Conservation (phyloP, 53 echinoderm and acorn worm genomes). For the Zoroaster sp. region DNA sequence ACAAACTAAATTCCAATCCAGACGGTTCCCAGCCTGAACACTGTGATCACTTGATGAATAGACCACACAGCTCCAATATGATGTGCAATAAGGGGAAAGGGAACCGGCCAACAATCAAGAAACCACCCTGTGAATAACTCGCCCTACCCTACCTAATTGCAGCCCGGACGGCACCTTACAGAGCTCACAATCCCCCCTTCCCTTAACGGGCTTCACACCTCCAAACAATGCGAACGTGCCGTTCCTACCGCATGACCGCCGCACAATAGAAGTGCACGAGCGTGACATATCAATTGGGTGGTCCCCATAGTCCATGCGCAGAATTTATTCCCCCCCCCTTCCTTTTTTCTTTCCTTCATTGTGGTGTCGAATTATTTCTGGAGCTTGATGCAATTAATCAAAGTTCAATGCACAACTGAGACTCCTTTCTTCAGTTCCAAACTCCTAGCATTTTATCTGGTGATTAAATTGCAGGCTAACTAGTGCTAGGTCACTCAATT, state of each 20-base stretch:
- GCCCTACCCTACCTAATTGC: background rate
- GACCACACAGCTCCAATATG: too few species aligned
- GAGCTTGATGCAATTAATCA: slow-evolving; percentile 31
- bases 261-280: slow-evolving; percentile 38
- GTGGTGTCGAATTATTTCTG: background rate
- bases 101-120: too few species aligned
- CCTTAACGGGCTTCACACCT: slow-evolving; percentile 21
- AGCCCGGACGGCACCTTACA: background rate
- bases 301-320: background rate
- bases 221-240: slow-evolving; percentile 29
- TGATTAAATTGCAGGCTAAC: background rate
- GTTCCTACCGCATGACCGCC: background rate
- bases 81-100: too few species aligned
- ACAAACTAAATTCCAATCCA: too few species aligned
- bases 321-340: background rate
- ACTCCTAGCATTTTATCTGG: background rate
- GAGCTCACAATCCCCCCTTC: background rate
- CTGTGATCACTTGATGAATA: too few species aligned
- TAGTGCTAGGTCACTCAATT: background rate
- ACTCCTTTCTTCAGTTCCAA: background rate
- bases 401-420: slow-evolving; percentile 42
- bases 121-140: background rate
- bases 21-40: too few species aligned
- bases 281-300: slow-evolving; percentile 49
- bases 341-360: background rate